Percentiles rank a stretch among this genome's conserved stretches.
These are phyloP conservation scores for Hetaerina americana DNA, from an alignment of 1,140 invertebrate species.

Conservation along the genomic window DNA sequence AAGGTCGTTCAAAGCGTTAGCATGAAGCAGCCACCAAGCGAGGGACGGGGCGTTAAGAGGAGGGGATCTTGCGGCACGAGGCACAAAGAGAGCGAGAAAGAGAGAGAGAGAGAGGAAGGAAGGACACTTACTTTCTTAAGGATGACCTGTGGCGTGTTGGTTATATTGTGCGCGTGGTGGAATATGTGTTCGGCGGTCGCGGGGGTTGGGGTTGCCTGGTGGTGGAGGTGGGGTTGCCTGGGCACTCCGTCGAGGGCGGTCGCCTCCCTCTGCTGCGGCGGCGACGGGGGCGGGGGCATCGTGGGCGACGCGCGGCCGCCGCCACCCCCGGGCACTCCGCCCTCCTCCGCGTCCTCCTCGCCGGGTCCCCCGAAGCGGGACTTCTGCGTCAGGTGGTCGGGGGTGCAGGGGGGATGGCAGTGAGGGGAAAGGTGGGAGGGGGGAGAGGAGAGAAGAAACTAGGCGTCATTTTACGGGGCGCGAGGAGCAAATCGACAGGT, in stretches of 20 bases:
- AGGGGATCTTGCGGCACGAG: too few species aligned
- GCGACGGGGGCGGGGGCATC: conserved; percentile 39
- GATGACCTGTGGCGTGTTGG: background rate
- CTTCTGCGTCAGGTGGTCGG: conserved; percentile 41
- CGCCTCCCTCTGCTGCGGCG: conserved; percentile 33
- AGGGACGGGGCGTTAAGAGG: too few species aligned
- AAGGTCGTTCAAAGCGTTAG: too few species aligned
- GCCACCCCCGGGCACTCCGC: conserved; percentile 33
- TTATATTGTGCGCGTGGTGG: conserved; percentile 6
- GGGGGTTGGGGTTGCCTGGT: conserved; percentile 9
- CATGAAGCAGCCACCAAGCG: too few species aligned
- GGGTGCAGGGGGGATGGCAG: too few species aligned
- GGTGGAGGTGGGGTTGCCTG: too few species aligned
- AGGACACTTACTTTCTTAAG: background rate
- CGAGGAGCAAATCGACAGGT: too few species aligned
- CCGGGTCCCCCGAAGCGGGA: conserved; percentile 31
- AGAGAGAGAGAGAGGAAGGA: background rate
- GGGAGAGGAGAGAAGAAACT: too few species aligned
- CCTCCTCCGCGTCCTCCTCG: conserved; percentile 35
- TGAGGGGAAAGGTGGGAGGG: too few species aligned
- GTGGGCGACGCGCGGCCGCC: conserved; percentile 31
- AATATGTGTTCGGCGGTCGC: conserved; percentile 13
- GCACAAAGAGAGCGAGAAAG: background rate
- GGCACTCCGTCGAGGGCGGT: conserved; percentile 19
- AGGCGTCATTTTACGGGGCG: too few species aligned